Evolutionary conservation across 2,888 invertebrate genomes (phyloP).

Genomic region (Noctua pronuba): DNA sequence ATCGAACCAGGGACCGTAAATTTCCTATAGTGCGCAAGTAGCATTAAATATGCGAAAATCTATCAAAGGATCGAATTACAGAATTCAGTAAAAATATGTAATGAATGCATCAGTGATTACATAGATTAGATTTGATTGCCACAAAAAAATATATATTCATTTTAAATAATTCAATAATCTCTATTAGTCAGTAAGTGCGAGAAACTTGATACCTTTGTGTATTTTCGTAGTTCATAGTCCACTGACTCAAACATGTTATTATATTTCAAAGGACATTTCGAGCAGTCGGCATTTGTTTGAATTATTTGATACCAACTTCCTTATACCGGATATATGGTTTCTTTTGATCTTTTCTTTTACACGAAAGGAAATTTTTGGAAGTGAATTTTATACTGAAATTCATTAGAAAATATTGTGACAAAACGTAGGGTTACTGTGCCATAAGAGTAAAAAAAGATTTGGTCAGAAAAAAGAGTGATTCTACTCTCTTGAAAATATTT

Average conservation of each 20-base stretch:
- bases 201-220: conserved; percentile 37
- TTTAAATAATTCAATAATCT: conserved; percentile 13
- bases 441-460: not conserved
- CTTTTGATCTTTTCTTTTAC: conserved; percentile 1
- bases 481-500: too few relatives aligned
- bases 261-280: conserved; percentile 40
- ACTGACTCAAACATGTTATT: conserved; percentile 20
- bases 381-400: not conserved
- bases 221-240: conserved; percentile 40
- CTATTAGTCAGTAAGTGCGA: conserved; percentile 19
- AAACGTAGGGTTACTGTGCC: not conserved
- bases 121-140: conserved; percentile 20
- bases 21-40: not conserved
- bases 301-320: conserved; percentile 40
- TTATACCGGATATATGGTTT: conserved; percentile 8
- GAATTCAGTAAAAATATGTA: conserved; percentile 9
- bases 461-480: too few relatives aligned
- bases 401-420: not conserved
- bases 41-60: not conserved
- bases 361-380: not conserved
- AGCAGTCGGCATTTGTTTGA: conserved; percentile 31
- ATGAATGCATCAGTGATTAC: conserved; percentile 30
- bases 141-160: conserved; percentile 29
- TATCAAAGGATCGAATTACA: conserved; percentile 21
- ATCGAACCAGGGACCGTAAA: not conserved